Base-by-base conservation (phyloP, 2,113 vertebrate species). In the Scortum barcoo region DNA sequence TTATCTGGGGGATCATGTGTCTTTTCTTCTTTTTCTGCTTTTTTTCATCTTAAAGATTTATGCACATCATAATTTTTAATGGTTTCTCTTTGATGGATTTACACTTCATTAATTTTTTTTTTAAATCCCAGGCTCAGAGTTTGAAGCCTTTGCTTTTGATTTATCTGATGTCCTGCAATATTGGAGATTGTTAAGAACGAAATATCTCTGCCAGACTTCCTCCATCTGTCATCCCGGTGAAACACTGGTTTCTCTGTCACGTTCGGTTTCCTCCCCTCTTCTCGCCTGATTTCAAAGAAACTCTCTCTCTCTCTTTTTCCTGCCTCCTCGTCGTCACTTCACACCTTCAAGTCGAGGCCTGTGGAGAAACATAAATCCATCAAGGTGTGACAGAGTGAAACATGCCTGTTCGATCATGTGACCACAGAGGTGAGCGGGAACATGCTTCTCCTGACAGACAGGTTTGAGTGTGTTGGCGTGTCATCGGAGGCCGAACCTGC, bases 311-410 rank as follows among this genome's bases (percentile, higher is more conserved):
- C n/a, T n/a, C n/a, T n/a, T n/a, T n/a, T n/a, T n/a, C n/a, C n/a
- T n/a, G n/a, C n/a, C n/a, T n/a, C n/a, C n/a, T n/a, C n/a, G n/a
- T n/a, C n/a, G n/a, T n/a, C n/a, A 0, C 14, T 72, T 51, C 16
- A n/a, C 22, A 63, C 1, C 51, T 57, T 91, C 81, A 88, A 81
- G 86, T 89, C 56, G 50, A 81, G 81, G 68, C 86, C 30, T 67
- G 89, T 66, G 71, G 54, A 78, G 77, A 56, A 65, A 57, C 0
- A 20, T 68, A 86, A 80, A 70, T 6, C 40, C 30, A 66, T 38
- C 28, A 57, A 53, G 20, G 87, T 44, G 66, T 86, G 85, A 69
- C 66, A 83, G 76, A 73, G 13, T 20, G 40, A 19, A 80, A 71
- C 68, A 61, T 80, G 58, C 80, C 72, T 77, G 56, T 61, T 16